Conservation (phyloP, 2,113 vertebrate genomes). For the Synchiropus splendidus region DNA sequence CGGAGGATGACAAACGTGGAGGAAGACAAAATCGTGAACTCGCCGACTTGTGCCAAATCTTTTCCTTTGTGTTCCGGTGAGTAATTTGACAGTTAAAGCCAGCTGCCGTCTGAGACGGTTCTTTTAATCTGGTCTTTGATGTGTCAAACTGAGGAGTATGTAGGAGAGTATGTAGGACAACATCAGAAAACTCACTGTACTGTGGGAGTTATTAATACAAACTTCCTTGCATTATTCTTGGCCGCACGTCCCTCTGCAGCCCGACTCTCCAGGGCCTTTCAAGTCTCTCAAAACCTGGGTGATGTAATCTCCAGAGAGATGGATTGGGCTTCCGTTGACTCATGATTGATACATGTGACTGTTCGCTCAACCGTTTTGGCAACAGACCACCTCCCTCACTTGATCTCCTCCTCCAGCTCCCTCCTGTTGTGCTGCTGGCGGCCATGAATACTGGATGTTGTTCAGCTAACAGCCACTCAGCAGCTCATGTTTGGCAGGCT, state of each 20-base stretch:
- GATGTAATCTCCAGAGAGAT: too few relatives aligned
- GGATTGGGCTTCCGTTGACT: conserved; percentile 21
- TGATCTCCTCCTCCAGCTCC: conserved; percentile 21
- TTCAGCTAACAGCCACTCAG: conserved; percentile 30
- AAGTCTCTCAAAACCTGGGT: too few relatives aligned
- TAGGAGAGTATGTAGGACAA: conserved; percentile 31
- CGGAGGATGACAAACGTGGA: conserved; percentile 5
- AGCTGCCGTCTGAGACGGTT: conserved; percentile 29
- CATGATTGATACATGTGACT: conserved; percentile 33
- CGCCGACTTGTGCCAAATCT: conserved; percentile 2
- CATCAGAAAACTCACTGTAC: conserved; percentile 33
- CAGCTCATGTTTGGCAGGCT: conserved; percentile 16
- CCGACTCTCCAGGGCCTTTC: conserved; percentile 14
- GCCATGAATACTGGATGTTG: conserved; percentile 16
- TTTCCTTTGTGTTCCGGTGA: conserved; percentile 27
- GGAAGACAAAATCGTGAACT: conserved; percentile 12
- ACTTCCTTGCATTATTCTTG: conserved; percentile 30
- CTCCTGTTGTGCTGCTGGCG: conserved; percentile 33
- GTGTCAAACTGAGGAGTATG: conserved; percentile 13
- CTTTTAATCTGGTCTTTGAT: conserved; percentile 39
- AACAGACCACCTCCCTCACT: conserved; percentile 16
- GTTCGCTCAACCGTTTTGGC: conserved; percentile 28
- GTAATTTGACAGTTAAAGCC: conserved; percentile 25
- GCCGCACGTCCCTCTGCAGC: conserved; percentile 18
- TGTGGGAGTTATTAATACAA: conserved; percentile 34